Percentiles rank a stretch among this genome's conserved stretches.
Conservation (phyloP, 1,140 invertebrate species). For the Sweltsa coloradensis region DNA sequence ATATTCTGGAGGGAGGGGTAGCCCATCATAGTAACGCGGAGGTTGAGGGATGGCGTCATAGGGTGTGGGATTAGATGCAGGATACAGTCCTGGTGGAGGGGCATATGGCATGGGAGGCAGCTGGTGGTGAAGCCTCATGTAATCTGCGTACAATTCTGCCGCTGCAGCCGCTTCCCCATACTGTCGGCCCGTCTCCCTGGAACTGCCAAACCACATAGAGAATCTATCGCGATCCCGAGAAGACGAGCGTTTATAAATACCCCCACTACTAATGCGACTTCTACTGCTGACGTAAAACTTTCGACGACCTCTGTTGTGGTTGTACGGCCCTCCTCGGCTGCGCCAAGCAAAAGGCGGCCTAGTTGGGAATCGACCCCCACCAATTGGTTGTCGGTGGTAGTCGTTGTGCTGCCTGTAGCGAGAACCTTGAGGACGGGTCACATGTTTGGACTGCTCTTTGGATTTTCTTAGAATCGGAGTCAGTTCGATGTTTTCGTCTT, state of each 20-base stretch:
- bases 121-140: constrained; percentile 68
- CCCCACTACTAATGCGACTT: constrained; percentile 30
- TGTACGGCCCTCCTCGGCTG: constrained; percentile 26
- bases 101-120: constrained; percentile 60
- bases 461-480: constrained; percentile 79
- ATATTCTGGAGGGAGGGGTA: constrained; percentile 48
- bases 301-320: constrained; percentile 32
- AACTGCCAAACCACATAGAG: constrained; percentile 31
- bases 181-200: constrained; percentile 30
- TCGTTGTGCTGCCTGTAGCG: constrained; percentile 29
- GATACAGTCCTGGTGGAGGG: constrained; percentile 44
- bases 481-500: constrained; percentile 88
- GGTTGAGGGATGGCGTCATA: constrained; percentile 63
- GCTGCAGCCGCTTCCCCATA: constrained; percentile 42
- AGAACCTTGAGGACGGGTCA: constrained; percentile 22
- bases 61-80: constrained; percentile 36
- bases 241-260: constrained; percentile 39
- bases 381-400: constrained; percentile 29
- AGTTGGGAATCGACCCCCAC: constrained; percentile 17
- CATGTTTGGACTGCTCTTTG: constrained; percentile 61
- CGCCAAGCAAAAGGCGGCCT: constrained; percentile 20
- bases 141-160: constrained; percentile 62
- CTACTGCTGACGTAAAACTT: constrained; percentile 36
- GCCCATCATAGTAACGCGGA: constrained; percentile 65
- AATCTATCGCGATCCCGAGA: constrained; percentile 31